phyloP scores from a whole-genome alignment of 2,888 invertebrate species.

The Cryptophagus acutangulus region DNA sequence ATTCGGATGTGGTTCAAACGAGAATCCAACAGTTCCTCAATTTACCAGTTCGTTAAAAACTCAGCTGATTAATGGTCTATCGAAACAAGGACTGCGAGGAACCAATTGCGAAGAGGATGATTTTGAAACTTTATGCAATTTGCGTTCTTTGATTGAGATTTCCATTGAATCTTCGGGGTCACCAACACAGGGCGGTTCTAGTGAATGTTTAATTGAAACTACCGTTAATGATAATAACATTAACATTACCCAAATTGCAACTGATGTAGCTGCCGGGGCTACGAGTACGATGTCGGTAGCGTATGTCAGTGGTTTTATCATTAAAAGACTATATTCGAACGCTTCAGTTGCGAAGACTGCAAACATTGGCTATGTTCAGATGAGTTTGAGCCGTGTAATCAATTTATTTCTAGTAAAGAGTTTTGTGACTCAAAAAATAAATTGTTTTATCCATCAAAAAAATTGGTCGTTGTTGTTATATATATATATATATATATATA shows the following conservation, averaged over 20 bases:
- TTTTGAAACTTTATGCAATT: not conserved
- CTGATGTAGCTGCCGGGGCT: not conserved
- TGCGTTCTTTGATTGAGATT: not conserved
- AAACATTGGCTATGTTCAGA: not conserved
- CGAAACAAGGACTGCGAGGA: constrained; percentile 6
- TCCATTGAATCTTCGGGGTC: no score
- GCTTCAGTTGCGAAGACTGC: not conserved
- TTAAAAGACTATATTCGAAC: not conserved
- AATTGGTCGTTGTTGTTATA: not conserved
- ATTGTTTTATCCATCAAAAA: not conserved
- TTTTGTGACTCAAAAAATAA: not conserved
- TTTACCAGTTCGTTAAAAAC: constrained; percentile 15
- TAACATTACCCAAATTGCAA: not conserved
- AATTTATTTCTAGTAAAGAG: not conserved
- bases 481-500: no score
- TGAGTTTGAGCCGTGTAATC: not conserved
- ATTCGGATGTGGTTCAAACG: constrained; percentile 18
- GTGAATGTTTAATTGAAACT: not conserved
- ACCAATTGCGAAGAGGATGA: constrained; percentile 6
- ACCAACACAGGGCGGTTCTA: not conserved
- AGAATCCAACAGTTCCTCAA: constrained; percentile 16
- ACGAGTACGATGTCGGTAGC: not conserved
- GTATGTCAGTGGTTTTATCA: not conserved
- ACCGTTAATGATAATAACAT: not conserved
- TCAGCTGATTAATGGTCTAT: constrained; percentile 14